These are phyloP conservation scores for Aphodius sticticus DNA, from an alignment of 2,888 invertebrate species.

Conservation along the genomic window DNA sequence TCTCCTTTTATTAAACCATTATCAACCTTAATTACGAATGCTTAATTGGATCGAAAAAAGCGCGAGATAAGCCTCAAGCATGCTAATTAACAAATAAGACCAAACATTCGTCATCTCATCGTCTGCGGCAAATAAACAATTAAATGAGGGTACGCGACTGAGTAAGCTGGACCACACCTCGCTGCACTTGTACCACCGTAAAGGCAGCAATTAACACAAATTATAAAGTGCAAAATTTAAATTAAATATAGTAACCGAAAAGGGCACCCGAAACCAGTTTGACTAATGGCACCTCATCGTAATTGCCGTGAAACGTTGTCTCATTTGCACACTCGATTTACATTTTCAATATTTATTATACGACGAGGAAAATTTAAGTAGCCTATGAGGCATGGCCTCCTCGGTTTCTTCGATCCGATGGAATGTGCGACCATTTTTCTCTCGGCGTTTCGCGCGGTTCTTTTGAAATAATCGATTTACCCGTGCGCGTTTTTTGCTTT, in stretches of 20 bases:
- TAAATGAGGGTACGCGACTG: neutral
- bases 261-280: neutral
- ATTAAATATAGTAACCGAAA: neutral
- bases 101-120: neutral
- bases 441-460: neutral
- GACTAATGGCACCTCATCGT: neutral
- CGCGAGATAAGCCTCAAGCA: neutral
- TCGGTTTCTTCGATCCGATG: neutral
- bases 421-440: neutral
- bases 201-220: neutral
- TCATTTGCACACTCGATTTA: neutral
- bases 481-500: neutral
- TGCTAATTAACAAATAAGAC: no score
- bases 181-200: neutral
- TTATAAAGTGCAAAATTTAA: conserved; percentile 4
- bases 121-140: neutral
- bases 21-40: neutral
- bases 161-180: neutral
- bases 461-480: neutral
- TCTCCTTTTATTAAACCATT: neutral
- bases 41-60: neutral
- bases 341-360: neutral
- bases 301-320: neutral
- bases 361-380: neutral
- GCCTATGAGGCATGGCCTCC: neutral